Base-by-base conservation (phyloP, 2,888 invertebrate genomes). In the Agrochola circellaris region DNA sequence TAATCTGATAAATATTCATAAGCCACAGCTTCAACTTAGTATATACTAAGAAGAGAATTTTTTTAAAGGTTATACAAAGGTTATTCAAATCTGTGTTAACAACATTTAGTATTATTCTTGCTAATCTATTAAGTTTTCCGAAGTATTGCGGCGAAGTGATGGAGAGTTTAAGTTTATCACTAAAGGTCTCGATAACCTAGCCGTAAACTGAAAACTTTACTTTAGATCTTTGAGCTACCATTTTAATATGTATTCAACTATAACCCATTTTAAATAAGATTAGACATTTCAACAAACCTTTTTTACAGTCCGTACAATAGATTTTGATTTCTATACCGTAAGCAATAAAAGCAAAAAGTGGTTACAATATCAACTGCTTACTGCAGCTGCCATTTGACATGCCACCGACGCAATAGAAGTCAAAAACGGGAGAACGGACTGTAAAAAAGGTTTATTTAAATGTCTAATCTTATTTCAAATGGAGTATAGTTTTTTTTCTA, bases 51-150 rank as follows among this genome's bases (percentile, higher is more conserved):
- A 56, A 48, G 30, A 56, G 2, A 51, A 56, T 48, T 51, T 26
- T 67, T 82, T 1, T 17, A 77, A 82, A 82, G 66, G 66, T 77
- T 48, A 77, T 1, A n/a, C 15, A 79, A 82, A 82, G 66, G 54
- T 66, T 45, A 54, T 13, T 38, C 3, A 45, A 77, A 51, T 62
- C 48, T 48, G 15, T 67, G 38, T 42, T 56, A 38, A 56, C 56
- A n/a, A n/a, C 26, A 67, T 30, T 56, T 42, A 38, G 6, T 77
- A n/a, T 77, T 67, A 77, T 77, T 77, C 38, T 30, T 48, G 48
- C 5, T 79, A 77, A 83, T 77, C 66, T 78, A 58, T 78, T 30
- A 51, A 82, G 54, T 77, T 77, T 23, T 17, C 26, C 9, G 7
- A 82, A 66, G 45, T 79, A 38, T 30, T 62, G 48, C 13, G 34